Conservation (phyloP, 1,140 invertebrate species). For the Lasioglossum albipes region DNA sequence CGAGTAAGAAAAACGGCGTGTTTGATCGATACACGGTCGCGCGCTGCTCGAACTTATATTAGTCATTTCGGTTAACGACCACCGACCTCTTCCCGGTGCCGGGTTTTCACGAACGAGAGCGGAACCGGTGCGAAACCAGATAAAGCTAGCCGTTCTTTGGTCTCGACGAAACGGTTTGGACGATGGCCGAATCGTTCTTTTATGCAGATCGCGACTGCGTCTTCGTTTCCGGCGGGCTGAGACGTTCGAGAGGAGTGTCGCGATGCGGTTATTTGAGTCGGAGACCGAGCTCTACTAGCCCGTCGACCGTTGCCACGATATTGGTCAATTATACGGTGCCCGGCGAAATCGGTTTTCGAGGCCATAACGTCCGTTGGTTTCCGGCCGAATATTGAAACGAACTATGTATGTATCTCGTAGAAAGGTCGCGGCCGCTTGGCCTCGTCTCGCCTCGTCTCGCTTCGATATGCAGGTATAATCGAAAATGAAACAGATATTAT, state of each 20-base stretch:
- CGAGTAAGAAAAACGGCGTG: neutral
- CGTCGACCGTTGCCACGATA: slow-evolving; percentile 20
- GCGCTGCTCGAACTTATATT: neutral
- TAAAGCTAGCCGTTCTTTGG: neutral
- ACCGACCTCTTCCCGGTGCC: neutral
- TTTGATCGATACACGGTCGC: slow-evolving; percentile 22
- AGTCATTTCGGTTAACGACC: neutral
- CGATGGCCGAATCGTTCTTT: neutral
- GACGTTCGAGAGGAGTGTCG: neutral
- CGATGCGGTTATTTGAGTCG: neutral
- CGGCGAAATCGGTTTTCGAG: slow-evolving; percentile 55
- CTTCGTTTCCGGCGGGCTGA: neutral
- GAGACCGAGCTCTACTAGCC: neutral
- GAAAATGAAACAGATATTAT: slow-evolving; percentile 51
- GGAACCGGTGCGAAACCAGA: neutral
- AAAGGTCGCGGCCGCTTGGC: neutral
- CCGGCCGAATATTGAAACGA: slow-evolving; percentile 59
- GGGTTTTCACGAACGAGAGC: neutral
- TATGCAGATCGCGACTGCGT: neutral
- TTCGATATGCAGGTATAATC: slow-evolving; percentile 34
- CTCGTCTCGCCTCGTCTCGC: neutral
- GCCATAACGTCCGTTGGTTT: slow-evolving; percentile 43
- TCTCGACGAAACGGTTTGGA: neutral
- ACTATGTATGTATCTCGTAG: slow-evolving; percentile 56
- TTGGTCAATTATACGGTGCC: slow-evolving; percentile 37